Evolutionary conservation across 2,888 invertebrate species (phyloP).

Genomic region (Cerastoderma edule): DNA sequence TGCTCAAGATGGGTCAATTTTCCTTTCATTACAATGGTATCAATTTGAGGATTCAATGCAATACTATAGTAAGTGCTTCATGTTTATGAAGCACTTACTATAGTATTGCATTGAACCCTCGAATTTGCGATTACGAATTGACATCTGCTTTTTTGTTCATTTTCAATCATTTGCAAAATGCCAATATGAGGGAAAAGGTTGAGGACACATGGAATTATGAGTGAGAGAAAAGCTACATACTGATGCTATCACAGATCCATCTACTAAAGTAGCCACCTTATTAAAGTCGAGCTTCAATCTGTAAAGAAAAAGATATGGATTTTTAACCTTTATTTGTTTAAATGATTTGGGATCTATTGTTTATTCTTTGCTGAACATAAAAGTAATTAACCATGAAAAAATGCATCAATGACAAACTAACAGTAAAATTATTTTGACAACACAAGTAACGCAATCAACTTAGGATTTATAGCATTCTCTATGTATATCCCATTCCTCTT

Average conservation of each 20-base stretch:
- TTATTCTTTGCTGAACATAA: background rate
- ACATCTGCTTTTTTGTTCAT: background rate
- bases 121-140: background rate
- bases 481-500: no score
- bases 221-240: background rate
- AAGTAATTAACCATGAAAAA: background rate
- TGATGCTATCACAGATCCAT: constrained; percentile 12
- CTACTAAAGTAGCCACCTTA: background rate
- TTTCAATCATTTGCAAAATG: background rate
- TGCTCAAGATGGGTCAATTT: no score
- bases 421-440: background rate
- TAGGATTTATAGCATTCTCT: no score
- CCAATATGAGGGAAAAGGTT: background rate
- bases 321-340: background rate
- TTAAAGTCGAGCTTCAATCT: constrained; percentile 16
- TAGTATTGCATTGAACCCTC: background rate
- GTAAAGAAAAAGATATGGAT: background rate
- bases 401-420: background rate
- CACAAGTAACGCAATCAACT: no score
- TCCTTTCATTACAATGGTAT: no score
- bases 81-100: background rate
- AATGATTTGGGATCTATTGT: background rate
- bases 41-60: background rate
- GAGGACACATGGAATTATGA: background rate
- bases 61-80: background rate